Base-by-base conservation (phyloP, 2,113 vertebrate species). In the Atherinomorus stipes region DNA sequence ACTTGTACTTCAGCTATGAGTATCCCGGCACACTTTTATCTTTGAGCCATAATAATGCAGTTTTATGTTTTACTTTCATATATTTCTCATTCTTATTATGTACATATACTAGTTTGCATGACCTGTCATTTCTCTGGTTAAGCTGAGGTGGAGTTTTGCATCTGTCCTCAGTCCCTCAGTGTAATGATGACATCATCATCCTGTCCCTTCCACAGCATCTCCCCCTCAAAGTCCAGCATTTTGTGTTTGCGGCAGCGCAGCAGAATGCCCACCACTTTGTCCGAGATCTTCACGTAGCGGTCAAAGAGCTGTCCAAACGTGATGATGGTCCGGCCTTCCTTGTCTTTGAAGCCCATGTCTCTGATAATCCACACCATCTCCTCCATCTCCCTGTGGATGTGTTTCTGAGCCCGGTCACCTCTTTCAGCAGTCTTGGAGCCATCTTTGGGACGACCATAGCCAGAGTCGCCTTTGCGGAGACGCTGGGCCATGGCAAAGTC, bases 171-270 rank as follows among this genome's bases (percentile, higher is more conserved):
- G 26, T 92, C 92, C 31, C 74, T 85, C 18, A 95, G 22, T 0
- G 88, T 94, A 50, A 95, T 94, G 59, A 94, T 70, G 4, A 95
- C 78, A 11, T 88, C 4, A 61, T 95, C 94, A 10, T 95, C 93
- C 66, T 85, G 91, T 28, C 95, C 95, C 59, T 95, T 89, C 95
- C 95, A 95, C 67, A 95, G 66, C 94, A 95, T 95, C 76, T 95
- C 94, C 0, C 95, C 94, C 45, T 94, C 90, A 60, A 95, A 95
- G 77, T 92, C 92, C 71, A 95, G 22, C 91, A 94, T 94, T 61
- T 93, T 92, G 82, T 95, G 94, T 53, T 95, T 95, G 64, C 95
- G 85, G 67, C 94, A 95, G 74, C 95, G 93, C 76, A 95, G 89
- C 63, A 94, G 82, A 56, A 95, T 95, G 4, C 94, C 95, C 60